phyloP scores from a whole-genome alignment of 2,888 invertebrate species.

The Adela reaumurella region DNA sequence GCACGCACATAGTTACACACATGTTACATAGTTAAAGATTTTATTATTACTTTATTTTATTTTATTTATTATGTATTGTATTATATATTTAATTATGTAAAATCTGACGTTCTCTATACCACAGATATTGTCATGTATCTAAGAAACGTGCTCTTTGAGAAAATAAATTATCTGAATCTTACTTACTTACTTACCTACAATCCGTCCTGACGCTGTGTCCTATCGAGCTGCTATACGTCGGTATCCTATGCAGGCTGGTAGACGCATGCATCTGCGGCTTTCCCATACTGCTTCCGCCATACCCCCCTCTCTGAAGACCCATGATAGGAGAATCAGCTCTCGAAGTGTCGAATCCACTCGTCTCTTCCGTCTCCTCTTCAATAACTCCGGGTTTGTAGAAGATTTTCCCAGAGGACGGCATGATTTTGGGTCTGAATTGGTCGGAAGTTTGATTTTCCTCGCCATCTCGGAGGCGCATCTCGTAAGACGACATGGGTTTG shows the following conservation, averaged over 20 bases:
- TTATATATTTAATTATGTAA: too few relatives aligned
- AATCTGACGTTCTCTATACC: too few relatives aligned
- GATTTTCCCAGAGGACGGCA: constrained; percentile 37
- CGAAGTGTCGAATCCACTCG: constrained; percentile 43
- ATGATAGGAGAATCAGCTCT: constrained; percentile 43
- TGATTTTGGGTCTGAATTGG: constrained; percentile 18
- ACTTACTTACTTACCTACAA: constrained; percentile 54
- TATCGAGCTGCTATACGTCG: constrained; percentile 59
- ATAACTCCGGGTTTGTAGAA: constrained; percentile 46
- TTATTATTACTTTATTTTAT: too few relatives aligned
- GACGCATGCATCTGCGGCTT: constrained; percentile 34
- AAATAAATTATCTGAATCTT: not conserved
- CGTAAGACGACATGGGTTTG: constrained; percentile 26
- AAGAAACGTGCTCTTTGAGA: too few relatives aligned
- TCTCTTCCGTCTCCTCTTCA: constrained; percentile 46
- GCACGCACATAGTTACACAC: too few relatives aligned
- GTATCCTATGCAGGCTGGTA: constrained; percentile 53
- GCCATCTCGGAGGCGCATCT: constrained; percentile 33
- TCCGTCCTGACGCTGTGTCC: constrained; percentile 55
- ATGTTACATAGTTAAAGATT: too few relatives aligned
- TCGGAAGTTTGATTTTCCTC: constrained; percentile 16
- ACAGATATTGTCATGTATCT: too few relatives aligned
- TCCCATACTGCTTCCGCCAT: constrained; percentile 26
- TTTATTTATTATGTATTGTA: too few relatives aligned
- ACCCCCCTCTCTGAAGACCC: constrained; percentile 17